Percentiles rank a stretch among this genome's conserved stretches.
phyloP scores from a whole-genome alignment of 2,888 invertebrate genomes.

The Chymomyza procnemis region DNA sequence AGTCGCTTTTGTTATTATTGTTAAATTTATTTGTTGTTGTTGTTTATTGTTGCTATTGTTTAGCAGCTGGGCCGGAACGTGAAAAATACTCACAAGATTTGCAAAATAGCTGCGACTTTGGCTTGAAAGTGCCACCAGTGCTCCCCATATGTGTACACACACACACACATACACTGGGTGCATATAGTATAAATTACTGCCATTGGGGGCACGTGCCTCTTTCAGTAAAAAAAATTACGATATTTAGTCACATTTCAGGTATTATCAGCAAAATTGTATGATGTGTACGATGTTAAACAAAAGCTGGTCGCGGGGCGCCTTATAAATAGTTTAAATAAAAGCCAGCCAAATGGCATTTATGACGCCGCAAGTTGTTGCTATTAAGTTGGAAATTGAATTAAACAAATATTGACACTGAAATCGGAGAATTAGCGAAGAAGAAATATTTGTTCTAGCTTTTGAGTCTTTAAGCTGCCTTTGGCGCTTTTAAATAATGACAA shows the following conservation, averaged over 20 bases:
- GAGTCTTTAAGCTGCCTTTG: constrained; percentile 56
- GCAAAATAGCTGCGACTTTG: not conserved
- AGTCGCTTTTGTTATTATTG: not conserved
- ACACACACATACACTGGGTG: no score
- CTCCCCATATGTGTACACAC: no score
- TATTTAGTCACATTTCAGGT: constrained; percentile 33
- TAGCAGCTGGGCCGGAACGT: not conserved
- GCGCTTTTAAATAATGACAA: constrained; percentile 66
- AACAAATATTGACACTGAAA: constrained; percentile 55
- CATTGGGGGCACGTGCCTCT: not conserved
- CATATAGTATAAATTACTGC: not conserved
- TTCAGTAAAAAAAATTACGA: constrained; percentile 15
- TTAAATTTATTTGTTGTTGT: not conserved
- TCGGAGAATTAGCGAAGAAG: not conserved
- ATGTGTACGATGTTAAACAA: constrained; percentile 18
- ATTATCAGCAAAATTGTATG: constrained; percentile 23
- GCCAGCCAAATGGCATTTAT: not conserved
- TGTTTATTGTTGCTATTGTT: not conserved
- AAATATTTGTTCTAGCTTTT: constrained; percentile 55
- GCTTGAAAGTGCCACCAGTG: not conserved
- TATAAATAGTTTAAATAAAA: constrained; percentile 35
- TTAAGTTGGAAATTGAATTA: constrained; percentile 54
- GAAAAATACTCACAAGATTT: not conserved
- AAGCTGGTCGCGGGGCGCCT: constrained; percentile 13
- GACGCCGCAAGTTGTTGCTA: not conserved